A percentile compares a stretch with the other conserved stretches of the same genome.
These are phyloP conservation scores for Drosophila ficusphila DNA, from an alignment of 1,140 invertebrate genomes.

Conservation along the genomic window DNA sequence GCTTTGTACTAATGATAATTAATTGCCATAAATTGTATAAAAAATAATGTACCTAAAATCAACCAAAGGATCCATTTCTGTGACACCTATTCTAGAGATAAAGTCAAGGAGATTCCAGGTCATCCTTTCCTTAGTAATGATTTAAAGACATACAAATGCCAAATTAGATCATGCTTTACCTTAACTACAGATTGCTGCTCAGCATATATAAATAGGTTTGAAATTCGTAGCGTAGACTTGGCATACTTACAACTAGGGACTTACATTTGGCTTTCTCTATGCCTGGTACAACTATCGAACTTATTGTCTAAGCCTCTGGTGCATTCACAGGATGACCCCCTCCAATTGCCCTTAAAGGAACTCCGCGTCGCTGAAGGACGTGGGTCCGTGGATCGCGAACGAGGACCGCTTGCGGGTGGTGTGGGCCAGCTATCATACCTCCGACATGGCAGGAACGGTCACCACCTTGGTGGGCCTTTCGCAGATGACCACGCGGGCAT, in stretches of 20 bases:
- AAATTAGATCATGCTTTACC: constrained; percentile 40
- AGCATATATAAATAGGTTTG: constrained; percentile 24
- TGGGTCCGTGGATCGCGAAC: constrained; percentile 62
- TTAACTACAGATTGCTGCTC: constrained; percentile 34
- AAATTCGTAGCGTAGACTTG: constrained; percentile 61
- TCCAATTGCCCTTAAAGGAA: constrained; percentile 47
- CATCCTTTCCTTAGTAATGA: not conserved
- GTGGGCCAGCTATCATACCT: constrained; percentile 82
- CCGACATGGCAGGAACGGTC: constrained; percentile 76
- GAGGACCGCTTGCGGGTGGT: constrained; percentile 59
- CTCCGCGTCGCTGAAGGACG: constrained; percentile 72
- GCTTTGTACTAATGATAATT: too few relatives aligned
- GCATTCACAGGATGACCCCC: constrained; percentile 1
- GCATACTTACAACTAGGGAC: constrained; percentile 27
- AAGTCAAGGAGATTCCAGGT: too few relatives aligned
- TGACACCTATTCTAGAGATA: not conserved
- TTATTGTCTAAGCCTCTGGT: constrained; percentile 76
- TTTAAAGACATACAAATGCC: constrained; percentile 25
- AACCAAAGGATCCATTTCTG: not conserved
- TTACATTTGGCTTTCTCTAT: constrained; percentile 36
- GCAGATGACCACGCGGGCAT: constrained; percentile 77
- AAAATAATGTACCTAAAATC: too few relatives aligned
- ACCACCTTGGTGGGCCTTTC: constrained; percentile 72
- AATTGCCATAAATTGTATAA: too few relatives aligned
- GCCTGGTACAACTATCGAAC: constrained; percentile 53